Evolutionary conservation across 30 jellyfish, hydroid and myxozoan genomes (phyloP), one percentile per base, ranked within the genome.

Genomic region (Hydractinia echinata): DNA sequence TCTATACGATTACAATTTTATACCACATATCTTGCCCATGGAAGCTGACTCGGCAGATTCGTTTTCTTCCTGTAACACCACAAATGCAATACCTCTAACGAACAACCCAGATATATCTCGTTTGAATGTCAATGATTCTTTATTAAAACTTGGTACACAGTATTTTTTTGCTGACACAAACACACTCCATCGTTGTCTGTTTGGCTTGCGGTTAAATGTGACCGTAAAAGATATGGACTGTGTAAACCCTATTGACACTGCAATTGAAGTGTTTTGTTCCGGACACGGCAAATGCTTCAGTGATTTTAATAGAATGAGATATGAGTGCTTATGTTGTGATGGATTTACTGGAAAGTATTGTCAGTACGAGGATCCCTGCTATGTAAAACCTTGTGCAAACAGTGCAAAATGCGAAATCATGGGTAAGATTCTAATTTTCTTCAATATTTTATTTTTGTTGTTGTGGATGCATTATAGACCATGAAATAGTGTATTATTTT

Each of bases 191-290:
- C 78, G 96, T 20, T 94, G 99, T 83, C 84, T 74, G 51, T 94
- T 94, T 77, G 99, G 99, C 20, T 76, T 94, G 4, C 87, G 99
- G 6, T 81, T 94, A 19, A 94, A 94, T 82, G 99, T 94, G 64
- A 83, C 99, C 0, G 84, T 94, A 6, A 94, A 94, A 77, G 97
- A 88, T 8, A 79, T 76, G 15, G 76, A 73, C 5, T 94, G 99
- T 73, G 30, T 18, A 11, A 96, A 94, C 66, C 95, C 92, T 3
- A 2, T 30, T 30, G 52, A 64, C 53, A 77, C 16, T 77, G 30
- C 11, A 16, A 19, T 6, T 53, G 87, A 7, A 4, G 7, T 64
- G 6, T 19, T 64, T 20, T 94, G 99, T 64, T 69, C 88, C 79
- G 99, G 96, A 1, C 88, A 80, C 70, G 99, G 99, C 20, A 81